Percentiles rank a stretch among this genome's conserved stretches.
Evolutionary conservation across 2,888 invertebrate genomes (phyloP).

Genomic region (Pollenia griseotomentosa): DNA sequence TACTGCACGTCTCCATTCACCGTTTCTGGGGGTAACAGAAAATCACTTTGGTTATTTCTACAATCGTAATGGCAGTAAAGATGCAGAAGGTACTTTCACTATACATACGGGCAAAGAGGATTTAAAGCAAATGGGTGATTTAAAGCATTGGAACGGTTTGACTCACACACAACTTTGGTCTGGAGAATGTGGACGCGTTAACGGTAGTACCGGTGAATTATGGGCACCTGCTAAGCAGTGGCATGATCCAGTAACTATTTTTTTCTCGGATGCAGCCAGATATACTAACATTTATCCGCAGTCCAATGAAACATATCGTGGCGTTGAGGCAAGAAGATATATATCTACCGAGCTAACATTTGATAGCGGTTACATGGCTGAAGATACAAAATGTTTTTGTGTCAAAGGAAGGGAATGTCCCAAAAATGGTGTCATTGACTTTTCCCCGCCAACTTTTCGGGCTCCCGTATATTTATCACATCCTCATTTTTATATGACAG

Average conservation of each 20-base stretch:
- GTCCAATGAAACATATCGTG: conserved; percentile 75
- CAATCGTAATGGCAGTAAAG: conserved; percentile 89
- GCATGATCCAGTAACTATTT: conserved; percentile 87
- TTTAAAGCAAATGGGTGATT: conserved; percentile 87
- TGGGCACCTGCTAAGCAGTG: conserved; percentile 87
- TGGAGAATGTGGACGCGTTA: conserved; percentile 88
- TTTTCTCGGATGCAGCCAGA: conserved; percentile 91
- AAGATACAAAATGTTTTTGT: conserved; percentile 89
- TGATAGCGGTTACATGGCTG: conserved; percentile 88
- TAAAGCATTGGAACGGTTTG: conserved; percentile 89
- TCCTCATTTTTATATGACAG: conserved; percentile 92
- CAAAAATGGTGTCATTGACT: conserved; percentile 87
- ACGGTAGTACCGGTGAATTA: conserved; percentile 91
- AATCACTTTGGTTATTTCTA: conserved; percentile 93
- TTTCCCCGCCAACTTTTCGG: conserved; percentile 89
- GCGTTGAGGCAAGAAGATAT: conserved; percentile 80
- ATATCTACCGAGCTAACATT: conserved; percentile 87
- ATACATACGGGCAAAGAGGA: conserved; percentile 90
- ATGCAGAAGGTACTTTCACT: conserved; percentile 90
- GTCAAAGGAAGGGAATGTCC: conserved; percentile 83
- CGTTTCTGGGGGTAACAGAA: conserved; percentile 85
- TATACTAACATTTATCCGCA: conserved; percentile 84
- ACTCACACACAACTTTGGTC: conserved; percentile 86
- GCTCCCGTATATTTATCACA: conserved; percentile 92
- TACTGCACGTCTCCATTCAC: conserved; percentile 85